A percentile compares a stretch with the other conserved stretches of the same genome.
These are phyloP conservation scores for Scytalopus superciliaris DNA, from an alignment of 2,113 vertebrate genomes.

Conservation along the genomic window DNA sequence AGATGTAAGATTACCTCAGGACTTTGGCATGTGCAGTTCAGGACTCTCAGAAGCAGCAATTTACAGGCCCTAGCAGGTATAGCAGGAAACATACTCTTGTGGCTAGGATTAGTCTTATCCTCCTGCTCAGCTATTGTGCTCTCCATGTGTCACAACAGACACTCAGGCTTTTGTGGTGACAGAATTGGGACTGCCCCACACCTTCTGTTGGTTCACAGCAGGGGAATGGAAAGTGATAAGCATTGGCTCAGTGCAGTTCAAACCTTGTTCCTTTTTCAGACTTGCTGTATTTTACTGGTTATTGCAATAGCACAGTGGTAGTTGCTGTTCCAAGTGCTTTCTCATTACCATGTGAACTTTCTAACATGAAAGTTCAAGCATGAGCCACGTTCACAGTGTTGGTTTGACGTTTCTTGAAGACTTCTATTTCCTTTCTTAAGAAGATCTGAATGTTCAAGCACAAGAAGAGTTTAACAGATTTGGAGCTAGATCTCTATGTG, in stretches of 20 bases:
- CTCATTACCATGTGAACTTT: not conserved
- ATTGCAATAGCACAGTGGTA: not conserved
- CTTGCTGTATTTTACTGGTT: not conserved
- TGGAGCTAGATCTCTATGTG: not conserved
- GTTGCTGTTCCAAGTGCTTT: not conserved
- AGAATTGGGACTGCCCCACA: not conserved
- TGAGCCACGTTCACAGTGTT: not conserved
- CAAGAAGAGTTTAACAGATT: not conserved
- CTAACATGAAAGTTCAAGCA: not conserved
- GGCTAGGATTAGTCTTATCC: not conserved
- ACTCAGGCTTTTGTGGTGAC: not conserved
- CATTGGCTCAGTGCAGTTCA: not conserved
- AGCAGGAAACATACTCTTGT: not conserved
- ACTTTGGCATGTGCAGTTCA: not conserved
- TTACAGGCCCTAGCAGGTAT: not conserved
- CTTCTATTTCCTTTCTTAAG: not conserved
- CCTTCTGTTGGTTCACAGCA: not conserved
- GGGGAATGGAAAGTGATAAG: not conserved
- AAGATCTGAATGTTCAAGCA: not conserved
- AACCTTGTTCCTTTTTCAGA: not conserved
- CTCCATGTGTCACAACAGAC: not conserved
- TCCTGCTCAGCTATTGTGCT: not conserved
- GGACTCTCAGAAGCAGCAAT: not conserved
- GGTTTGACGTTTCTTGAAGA: not conserved
- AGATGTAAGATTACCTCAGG: not conserved